phyloP scores from a whole-genome alignment of 92 coral and sea anemone genomes.

The Virgularia gustaviana region DNA sequence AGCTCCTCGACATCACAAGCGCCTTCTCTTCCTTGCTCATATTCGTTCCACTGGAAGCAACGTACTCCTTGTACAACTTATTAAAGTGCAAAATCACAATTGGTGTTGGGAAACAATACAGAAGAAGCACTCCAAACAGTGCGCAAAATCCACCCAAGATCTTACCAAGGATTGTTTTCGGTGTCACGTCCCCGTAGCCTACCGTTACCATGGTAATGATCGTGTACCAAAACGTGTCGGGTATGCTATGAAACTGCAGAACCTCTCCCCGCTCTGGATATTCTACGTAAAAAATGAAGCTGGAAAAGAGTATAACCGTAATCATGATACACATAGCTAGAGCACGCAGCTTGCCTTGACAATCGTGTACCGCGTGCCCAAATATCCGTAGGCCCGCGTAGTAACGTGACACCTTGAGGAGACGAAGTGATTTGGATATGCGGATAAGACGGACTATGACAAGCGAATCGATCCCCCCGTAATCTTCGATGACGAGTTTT shows the following conservation, averaged over 20 bases:
- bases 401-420: conserved; percentile 83
- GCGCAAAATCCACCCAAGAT: conserved; percentile 82
- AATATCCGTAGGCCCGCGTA: conserved; percentile 80
- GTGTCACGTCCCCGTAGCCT: conserved; percentile 84
- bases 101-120: conserved; percentile 91
- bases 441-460: conserved; percentile 73
- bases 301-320: conserved; percentile 68
- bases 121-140: conserved; percentile 72
- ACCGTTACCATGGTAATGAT: conserved; percentile 94
- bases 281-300: conserved; percentile 65
- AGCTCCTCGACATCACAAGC: conserved; percentile 16
- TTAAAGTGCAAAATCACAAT: conserved; percentile 80
- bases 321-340: conserved; percentile 57
- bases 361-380: conserved; percentile 73
- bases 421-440: conserved; percentile 66
- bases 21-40: conserved; percentile 22
- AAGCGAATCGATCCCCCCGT: conserved; percentile 60
- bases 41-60: conserved; percentile 23
- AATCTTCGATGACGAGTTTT: conserved; percentile 29
- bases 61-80: conserved; percentile 57
- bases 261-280: conserved; percentile 42
- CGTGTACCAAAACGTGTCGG: conserved; percentile 88
- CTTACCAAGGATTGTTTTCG: conserved; percentile 70
- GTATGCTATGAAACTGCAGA: conserved; percentile 72
- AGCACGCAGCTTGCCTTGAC: conserved; percentile 72